Evolutionary conservation across 2,888 invertebrate species (phyloP).

Genomic region (Drosophila flavopinicola): DNA sequence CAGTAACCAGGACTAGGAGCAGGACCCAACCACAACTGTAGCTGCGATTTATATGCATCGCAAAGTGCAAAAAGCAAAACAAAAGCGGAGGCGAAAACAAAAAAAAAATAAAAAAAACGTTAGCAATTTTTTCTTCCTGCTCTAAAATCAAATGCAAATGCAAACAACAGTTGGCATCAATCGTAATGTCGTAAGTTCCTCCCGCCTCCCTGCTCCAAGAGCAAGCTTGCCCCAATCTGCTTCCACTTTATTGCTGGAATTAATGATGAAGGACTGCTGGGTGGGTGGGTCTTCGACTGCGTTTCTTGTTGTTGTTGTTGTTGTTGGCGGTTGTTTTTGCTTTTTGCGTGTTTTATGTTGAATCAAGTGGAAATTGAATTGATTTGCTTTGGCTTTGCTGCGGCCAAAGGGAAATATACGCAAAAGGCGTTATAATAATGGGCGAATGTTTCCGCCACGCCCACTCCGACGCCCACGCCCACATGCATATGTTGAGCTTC

Average conservation of each 20-base stretch:
- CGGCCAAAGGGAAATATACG: conserved; percentile 42
- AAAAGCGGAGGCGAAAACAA: conserved; percentile 14
- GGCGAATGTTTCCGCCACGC: conserved; percentile 16
- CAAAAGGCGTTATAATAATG: conserved; percentile 59
- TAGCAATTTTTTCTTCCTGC: conserved; percentile 14
- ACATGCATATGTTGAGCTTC: conserved; percentile 49
- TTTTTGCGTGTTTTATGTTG: conserved; percentile 65
- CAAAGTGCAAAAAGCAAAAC: conserved; percentile 59
- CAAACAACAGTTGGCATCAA: conserved; percentile 78
- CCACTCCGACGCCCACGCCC: conserved; percentile 13
- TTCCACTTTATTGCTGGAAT: conserved; percentile 68
- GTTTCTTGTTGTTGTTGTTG: conserved; percentile 25
- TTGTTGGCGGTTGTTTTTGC: conserved; percentile 18
- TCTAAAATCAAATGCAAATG: conserved; percentile 77
- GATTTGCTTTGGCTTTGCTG: conserved; percentile 71
- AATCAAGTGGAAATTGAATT: conserved; percentile 79
- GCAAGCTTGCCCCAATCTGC: conserved; percentile 12
- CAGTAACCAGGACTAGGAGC: conserved; percentile 27
- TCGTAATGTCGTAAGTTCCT: conserved; percentile 50
- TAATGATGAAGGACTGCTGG: conserved; percentile 59
- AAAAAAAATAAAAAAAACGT: conserved; percentile 27
- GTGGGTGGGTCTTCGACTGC: conserved; percentile 3
- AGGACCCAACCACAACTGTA: conserved; percentile 31
- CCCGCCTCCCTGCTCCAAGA: background rate
- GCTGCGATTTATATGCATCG: conserved; percentile 65